Base-by-base conservation (phyloP, 1,140 invertebrate genomes). In the Drosophila funebris region DNA sequence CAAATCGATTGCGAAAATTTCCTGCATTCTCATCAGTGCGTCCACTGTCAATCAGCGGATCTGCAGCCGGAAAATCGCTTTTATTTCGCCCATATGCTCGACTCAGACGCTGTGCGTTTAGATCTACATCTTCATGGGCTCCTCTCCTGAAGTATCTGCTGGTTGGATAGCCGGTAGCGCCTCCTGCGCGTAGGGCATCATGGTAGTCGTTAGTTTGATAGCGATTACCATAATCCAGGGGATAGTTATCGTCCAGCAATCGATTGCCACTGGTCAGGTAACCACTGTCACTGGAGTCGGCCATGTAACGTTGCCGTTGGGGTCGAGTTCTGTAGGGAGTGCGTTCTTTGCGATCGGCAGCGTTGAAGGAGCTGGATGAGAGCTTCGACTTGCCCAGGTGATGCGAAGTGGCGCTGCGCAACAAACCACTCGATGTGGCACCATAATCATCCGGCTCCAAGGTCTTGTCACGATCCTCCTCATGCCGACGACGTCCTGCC, bases 391-490 rank as follows among this genome's bases (percentile, higher is more conserved):
- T 85, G 44, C 57, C 70, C 76, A 91, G 37, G 0, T 96, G 93
- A 31, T 94, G 93, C 0, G 94, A 94, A 1, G 95, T 95, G 11
- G 95, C 93, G 81, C 94, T 94, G 75, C 94, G 93, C 73, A 93
- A 92, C 4, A 95, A 67, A 3, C 9, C 37, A 54, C 56, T n/a
- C n/a, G n/a, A n/a, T n/a, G n/a, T n/a, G n/a, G n/a, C 52, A 18
- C 81, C 78, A 24, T 87, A 87, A 33, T 90, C 80, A 57, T 93
- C 95, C 0, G 95, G 94, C 70, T 95, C 95, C 22, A 95, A 80
- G 0, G 95, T 95, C 90, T 94, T 94, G 62, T 96, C 95, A 4
- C 93, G 92, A 90, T 95, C 94, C 72, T 76, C 92, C 92, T 73
- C 91, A 52, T 85, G 70, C 62, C 94, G 94, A 78, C 93, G 93